Conservation (phyloP, 2,888 invertebrate genomes). For the Octonoba sinensis region DNA sequence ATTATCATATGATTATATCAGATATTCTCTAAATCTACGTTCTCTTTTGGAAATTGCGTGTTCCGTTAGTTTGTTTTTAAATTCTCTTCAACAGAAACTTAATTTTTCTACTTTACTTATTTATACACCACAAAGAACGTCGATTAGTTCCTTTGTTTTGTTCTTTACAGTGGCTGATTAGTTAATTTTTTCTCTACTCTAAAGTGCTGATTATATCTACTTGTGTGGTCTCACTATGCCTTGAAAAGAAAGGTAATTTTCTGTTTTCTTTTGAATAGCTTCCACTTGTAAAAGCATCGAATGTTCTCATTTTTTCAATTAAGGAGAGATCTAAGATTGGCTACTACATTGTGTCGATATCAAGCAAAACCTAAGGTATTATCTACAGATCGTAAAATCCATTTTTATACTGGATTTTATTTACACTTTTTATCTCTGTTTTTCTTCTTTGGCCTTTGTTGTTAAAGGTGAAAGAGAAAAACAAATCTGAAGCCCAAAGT, state of each 20-base stretch:
- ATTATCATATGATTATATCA: constrained; percentile 51
- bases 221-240: constrained; percentile 64
- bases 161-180: constrained; percentile 60
- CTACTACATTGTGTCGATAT: constrained; percentile 56
- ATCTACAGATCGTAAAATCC: constrained; percentile 56
- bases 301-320: constrained; percentile 25
- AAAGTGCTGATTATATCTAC: constrained; percentile 56
- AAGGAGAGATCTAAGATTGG: constrained; percentile 50
- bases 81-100: constrained; percentile 38
- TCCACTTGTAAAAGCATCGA: constrained; percentile 48
- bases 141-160: constrained; percentile 56
- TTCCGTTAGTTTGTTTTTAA: constrained; percentile 47
- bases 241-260: constrained; percentile 60
- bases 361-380: constrained; percentile 61
- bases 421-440: constrained; percentile 21
- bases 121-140: constrained; percentile 56
- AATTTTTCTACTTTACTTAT: constrained; percentile 46
- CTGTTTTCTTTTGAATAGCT: constrained; percentile 40
- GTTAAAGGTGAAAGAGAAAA: constrained; percentile 34
- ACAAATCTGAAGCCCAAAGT: constrained; percentile 26
- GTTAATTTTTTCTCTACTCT: constrained; percentile 42
- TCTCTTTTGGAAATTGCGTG: constrained; percentile 52
- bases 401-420: constrained; percentile 39
- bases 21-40: constrained; percentile 64
- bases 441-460: constrained; percentile 27